Evolutionary conservation across 2,113 vertebrate species (phyloP).

Genomic region (Myrmophylax atrothorax): DNA sequence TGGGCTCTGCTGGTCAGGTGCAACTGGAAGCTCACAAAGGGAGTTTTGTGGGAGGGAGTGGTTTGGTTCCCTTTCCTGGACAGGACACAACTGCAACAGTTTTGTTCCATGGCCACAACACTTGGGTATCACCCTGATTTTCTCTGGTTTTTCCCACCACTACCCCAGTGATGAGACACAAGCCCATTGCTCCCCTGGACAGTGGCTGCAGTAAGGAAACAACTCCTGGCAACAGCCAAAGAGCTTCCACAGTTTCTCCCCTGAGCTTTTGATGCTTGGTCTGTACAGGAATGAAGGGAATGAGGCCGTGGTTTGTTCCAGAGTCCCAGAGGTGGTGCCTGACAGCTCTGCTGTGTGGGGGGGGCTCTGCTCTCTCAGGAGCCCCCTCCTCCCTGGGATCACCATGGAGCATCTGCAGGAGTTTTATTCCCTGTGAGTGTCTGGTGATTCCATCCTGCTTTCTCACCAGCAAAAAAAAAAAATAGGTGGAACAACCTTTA

Average conservation of each 20-base stretch:
- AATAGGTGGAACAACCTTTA: neutral
- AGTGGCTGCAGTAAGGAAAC: neutral
- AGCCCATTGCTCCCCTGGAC: neutral
- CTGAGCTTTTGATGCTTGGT: neutral
- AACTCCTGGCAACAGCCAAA: neutral
- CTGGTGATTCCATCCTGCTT: neutral
- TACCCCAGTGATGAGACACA: neutral
- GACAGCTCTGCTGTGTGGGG: neutral
- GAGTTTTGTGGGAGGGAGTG: neutral
- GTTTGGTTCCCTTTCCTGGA: neutral
- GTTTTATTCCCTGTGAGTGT: neutral
- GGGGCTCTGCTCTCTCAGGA: neutral
- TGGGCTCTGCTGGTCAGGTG: neutral
- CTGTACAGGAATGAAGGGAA: neutral
- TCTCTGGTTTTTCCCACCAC: neutral
- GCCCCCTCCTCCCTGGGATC: neutral
- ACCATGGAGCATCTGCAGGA: neutral
- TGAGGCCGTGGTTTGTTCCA: neutral
- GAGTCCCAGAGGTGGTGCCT: fast-evolving
- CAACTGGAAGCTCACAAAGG: neutral
- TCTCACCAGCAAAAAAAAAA: neutral
- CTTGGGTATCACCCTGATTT: neutral
- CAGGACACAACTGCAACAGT: neutral
- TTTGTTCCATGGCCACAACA: fast-evolving
- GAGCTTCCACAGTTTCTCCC: neutral